A percentile compares a stretch with the other conserved stretches of the same genome.
Evolutionary conservation across 2,888 invertebrate species (phyloP).

Genomic region (Spilosoma lubricipeda): DNA sequence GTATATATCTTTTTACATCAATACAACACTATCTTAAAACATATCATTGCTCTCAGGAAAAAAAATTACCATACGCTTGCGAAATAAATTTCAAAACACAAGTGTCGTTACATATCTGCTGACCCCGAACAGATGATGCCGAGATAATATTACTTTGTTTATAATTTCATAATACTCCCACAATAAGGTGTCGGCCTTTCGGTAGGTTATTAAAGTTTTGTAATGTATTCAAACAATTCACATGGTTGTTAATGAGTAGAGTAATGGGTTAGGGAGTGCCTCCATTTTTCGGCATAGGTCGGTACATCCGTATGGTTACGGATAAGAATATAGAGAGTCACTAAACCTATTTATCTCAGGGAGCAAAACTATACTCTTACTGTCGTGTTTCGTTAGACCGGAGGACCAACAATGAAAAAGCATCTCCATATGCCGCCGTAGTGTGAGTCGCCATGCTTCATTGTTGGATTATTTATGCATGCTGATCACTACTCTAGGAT

Average conservation of each 20-base stretch:
- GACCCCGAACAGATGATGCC: constrained; percentile 20
- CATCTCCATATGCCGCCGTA: no score
- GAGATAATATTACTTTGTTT: constrained; percentile 43
- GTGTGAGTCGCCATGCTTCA: no score
- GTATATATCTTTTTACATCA: background rate
- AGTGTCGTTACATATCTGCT: constrained; percentile 11
- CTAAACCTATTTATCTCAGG: background rate
- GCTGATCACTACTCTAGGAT: no score
- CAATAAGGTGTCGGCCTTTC: constrained; percentile 23
- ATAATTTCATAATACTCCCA: constrained; percentile 41
- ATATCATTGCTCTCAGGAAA: background rate
- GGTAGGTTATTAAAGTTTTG: constrained; percentile 31
- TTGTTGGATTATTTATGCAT: no score
- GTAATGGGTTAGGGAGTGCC: background rate
- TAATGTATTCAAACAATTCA: constrained; percentile 24
- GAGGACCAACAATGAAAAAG: no score
- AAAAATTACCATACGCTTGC: background rate
- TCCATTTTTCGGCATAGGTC: background rate
- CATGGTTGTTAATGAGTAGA: background rate
- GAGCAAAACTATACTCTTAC: background rate
- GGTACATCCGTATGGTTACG: no score
- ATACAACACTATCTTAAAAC: background rate
- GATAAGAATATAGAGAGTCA: no score
- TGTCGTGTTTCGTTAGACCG: no score
- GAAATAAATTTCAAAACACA: constrained; percentile 11